phyloP scores from a whole-genome alignment of 2,113 vertebrate genomes.

The Acrocephalus arundinaceus region DNA sequence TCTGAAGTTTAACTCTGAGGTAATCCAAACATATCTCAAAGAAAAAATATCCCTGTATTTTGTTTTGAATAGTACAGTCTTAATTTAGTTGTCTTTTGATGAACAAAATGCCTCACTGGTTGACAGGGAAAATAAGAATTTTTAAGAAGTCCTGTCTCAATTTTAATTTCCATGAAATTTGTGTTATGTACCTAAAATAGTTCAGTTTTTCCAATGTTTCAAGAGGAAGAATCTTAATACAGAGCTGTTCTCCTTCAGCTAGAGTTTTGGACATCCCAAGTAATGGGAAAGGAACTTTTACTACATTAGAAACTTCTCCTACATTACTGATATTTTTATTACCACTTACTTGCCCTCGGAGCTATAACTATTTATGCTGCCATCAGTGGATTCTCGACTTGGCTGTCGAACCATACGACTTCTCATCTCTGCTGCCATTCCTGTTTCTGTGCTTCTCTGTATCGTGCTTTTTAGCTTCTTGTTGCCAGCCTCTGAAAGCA shows the following conservation, averaged over 20 bases:
- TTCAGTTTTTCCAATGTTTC: background rate
- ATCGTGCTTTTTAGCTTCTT: conserved; percentile 95
- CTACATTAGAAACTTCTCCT: background rate
- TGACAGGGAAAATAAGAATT: background rate
- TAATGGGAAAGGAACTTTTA: background rate
- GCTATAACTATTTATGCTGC: conserved; percentile 97
- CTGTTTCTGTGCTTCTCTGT: conserved; percentile 95
- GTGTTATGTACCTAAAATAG: background rate
- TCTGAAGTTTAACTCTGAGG: background rate
- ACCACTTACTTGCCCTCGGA: conserved; percentile 95
- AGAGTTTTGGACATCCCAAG: background rate
- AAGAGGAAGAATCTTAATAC: background rate
- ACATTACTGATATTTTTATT: background rate
- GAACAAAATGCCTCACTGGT: background rate
- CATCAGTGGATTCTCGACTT: conserved; percentile 95
- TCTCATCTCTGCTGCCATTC: conserved; percentile 95
- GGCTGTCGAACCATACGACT: conserved; percentile 93
- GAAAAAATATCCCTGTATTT: background rate
- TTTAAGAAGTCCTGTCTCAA: background rate
- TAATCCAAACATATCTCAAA: background rate
- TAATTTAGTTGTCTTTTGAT: background rate
- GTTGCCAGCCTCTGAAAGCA: conserved; percentile 84
- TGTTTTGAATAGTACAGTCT: background rate
- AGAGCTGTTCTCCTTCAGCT: background rate
- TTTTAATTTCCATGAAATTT: background rate